A percentile compares a stretch with the other conserved stretches of the same genome.
phyloP scores from a whole-genome alignment of 2,888 invertebrate species.

The Limnephilus auricula region DNA sequence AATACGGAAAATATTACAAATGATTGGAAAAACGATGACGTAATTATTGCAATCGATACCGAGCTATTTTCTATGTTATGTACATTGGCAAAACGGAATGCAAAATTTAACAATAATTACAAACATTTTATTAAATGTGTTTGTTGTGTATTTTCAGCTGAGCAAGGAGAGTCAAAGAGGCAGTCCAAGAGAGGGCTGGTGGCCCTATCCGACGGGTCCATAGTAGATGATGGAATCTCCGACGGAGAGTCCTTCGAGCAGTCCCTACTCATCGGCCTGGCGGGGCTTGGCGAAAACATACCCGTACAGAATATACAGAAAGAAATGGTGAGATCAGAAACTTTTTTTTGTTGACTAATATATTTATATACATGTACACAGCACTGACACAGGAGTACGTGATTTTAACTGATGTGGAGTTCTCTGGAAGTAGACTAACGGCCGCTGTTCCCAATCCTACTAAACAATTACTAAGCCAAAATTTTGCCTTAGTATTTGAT shows the following conservation, averaged over 20 bases:
- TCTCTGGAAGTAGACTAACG: too few relatives aligned
- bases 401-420: background rate
- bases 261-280: conserved; percentile 80
- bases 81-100: background rate
- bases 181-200: conserved; percentile 83
- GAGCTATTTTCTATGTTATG: too few relatives aligned
- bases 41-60: too few relatives aligned
- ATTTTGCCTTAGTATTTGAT: too few relatives aligned
- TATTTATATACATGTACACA: conserved; percentile 21
- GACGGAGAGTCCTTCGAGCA: conserved; percentile 76
- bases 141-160: conserved; percentile 50
- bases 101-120: background rate
- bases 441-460: too few relatives aligned
- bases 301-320: conserved; percentile 81
- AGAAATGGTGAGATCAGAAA: conserved; percentile 74
- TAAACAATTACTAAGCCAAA: too few relatives aligned
- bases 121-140: background rate
- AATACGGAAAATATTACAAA: too few relatives aligned
- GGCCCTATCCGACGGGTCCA: conserved; percentile 81
- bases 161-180: conserved; percentile 71
- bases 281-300: conserved; percentile 83
- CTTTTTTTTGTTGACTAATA: background rate
- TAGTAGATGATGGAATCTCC: conserved; percentile 81
- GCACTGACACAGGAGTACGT: too few relatives aligned
- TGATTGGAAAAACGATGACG: too few relatives aligned